A percentile compares a stretch with the other conserved stretches of the same genome.
Conservation (phyloP, 1,140 invertebrate species). For the Trachymyrmex septentrionalis region DNA sequence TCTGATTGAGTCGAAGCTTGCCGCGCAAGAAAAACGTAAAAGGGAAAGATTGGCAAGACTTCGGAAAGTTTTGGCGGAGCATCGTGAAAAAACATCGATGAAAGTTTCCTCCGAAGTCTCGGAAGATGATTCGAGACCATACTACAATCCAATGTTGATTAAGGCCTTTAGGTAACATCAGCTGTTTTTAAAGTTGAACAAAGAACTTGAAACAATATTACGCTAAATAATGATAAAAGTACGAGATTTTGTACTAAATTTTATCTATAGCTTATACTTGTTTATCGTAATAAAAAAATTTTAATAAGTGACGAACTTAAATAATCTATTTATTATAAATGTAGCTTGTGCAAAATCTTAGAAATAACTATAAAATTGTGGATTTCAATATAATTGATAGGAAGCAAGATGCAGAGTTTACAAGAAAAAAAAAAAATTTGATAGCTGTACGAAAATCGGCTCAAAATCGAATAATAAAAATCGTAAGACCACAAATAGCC, state of each 20-base stretch:
- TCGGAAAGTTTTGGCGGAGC: slow-evolving; percentile 75
- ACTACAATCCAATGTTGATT: slow-evolving; percentile 66
- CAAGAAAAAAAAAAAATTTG: slow-evolving; percentile 74
- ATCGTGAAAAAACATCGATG: slow-evolving; percentile 75
- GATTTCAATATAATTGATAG: slow-evolving; percentile 65
- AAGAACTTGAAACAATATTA: background rate
- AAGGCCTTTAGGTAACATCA: slow-evolving; percentile 78
- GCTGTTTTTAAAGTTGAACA: background rate
- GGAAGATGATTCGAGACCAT: slow-evolving; percentile 46
- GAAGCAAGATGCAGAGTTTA: slow-evolving; percentile 79
- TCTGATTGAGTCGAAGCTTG: slow-evolving; percentile 62
- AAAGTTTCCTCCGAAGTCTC: slow-evolving; percentile 53
- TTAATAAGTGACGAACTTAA: background rate
- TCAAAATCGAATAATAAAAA: slow-evolving; percentile 4
- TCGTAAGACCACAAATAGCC: background rate
- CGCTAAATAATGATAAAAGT: background rate
- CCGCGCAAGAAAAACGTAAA: slow-evolving; percentile 68
- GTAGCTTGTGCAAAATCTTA: too few species aligned
- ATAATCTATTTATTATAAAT: background rate
- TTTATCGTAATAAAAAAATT: background rate
- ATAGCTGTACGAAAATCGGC: slow-evolving; percentile 22
- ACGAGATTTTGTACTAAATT: background rate
- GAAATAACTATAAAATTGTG: background rate
- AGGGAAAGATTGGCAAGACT: slow-evolving; percentile 64
- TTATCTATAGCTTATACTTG: background rate